Evolutionary conservation across 2,888 invertebrate genomes (phyloP).

Genomic region (Tachystola acroxantha): DNA sequence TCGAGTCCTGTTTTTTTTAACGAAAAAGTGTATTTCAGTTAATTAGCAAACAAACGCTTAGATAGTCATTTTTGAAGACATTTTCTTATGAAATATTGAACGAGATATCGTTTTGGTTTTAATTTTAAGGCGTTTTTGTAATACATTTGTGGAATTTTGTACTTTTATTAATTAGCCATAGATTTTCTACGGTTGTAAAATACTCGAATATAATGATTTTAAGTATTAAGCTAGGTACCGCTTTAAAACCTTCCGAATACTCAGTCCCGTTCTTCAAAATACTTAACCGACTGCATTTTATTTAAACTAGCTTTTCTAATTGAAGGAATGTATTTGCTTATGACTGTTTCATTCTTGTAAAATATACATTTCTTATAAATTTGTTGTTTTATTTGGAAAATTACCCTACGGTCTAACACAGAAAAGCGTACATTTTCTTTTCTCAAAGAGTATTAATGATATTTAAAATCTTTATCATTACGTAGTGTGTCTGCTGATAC

Average conservation of each 20-base stretch:
- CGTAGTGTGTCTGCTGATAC: too few relatives aligned
- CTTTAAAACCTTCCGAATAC: too few relatives aligned
- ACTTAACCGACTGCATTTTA: slow-evolving; percentile 10
- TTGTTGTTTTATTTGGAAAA: slow-evolving; percentile 26
- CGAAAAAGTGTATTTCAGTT: too few relatives aligned
- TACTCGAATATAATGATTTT: not conserved
- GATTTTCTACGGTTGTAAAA: slow-evolving; percentile 36
- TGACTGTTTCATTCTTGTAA: slow-evolving; percentile 45
- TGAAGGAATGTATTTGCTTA: slow-evolving; percentile 40
- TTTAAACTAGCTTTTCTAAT: slow-evolving; percentile 30
- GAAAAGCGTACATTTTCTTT: too few relatives aligned
- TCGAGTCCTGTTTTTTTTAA: too few relatives aligned
- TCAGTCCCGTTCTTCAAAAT: not conserved
- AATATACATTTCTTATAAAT: slow-evolving; percentile 52
- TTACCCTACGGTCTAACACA: too few relatives aligned
- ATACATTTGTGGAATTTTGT: slow-evolving; percentile 4
- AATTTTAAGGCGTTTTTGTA: slow-evolving; percentile 19
- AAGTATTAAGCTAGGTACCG: not conserved
- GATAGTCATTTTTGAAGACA: too few relatives aligned
- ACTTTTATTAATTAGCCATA: slow-evolving; percentile 23
- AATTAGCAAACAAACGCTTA: too few relatives aligned
- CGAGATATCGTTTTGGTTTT: slow-evolving; percentile 17
- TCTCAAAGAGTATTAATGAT: too few relatives aligned
- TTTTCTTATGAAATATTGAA: slow-evolving; percentile 36
- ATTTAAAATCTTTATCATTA: too few relatives aligned